Conservation (phyloP, 2,113 vertebrate genomes). For the Tapirus terrestris region DNA sequence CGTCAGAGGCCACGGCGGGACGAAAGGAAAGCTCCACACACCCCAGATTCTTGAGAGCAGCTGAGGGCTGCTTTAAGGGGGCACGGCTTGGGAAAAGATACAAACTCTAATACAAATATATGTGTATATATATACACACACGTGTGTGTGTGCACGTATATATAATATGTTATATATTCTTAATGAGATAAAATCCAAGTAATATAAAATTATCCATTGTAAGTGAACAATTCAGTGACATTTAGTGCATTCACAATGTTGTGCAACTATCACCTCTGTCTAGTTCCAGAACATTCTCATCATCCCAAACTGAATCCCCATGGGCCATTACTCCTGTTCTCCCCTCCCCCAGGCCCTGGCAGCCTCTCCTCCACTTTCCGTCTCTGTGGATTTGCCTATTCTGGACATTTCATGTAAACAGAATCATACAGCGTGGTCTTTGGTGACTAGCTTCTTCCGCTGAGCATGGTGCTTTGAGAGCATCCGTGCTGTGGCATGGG, state of each 20-base stretch:
- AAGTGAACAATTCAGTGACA: neutral
- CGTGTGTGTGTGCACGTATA: rapidly evolving
- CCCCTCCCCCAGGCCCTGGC: no score
- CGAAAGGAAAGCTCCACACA: neutral
- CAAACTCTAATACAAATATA: neutral
- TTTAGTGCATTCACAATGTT: rapidly evolving
- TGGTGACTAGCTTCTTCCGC: rapidly evolving
- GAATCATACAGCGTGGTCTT: rapidly evolving
- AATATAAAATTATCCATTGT: rapidly evolving
- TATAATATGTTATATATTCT: rapidly evolving
- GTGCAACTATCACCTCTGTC: no score
- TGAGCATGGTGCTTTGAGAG: rapidly evolving
- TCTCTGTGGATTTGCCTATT: neutral
- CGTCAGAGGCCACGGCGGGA: rapidly evolving
- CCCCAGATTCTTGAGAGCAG: neutral
- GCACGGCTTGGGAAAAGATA: neutral
- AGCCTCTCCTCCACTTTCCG: rapidly evolving
- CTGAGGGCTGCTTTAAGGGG: neutral
- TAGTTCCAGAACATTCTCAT: neutral
- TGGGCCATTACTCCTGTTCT: neutral
- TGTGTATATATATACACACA: neutral
- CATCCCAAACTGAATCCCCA: neutral
- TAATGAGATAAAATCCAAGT: neutral
- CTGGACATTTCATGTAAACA: rapidly evolving
- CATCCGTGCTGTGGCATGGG: rapidly evolving